Percentiles rank a stretch among this genome's conserved stretches.
phyloP scores from a whole-genome alignment of 2,888 invertebrate genomes.

The Lagria hirta region DNA sequence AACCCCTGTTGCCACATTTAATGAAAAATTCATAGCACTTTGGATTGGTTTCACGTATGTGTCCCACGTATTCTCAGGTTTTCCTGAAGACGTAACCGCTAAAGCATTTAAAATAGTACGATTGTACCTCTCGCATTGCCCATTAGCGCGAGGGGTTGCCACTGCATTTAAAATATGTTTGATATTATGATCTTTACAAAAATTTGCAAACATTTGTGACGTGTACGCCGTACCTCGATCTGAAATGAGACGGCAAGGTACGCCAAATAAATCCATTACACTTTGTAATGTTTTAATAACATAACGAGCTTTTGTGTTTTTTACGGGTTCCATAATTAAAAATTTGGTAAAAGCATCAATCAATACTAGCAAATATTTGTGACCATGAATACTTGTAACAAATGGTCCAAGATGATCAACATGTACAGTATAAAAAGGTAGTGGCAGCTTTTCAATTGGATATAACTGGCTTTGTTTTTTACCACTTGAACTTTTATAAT shows the following conservation, averaged over 20 bases:
- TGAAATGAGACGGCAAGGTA: constrained; percentile 23
- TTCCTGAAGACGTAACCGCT: constrained; percentile 25
- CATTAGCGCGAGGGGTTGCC: constrained; percentile 22
- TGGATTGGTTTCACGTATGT: constrained; percentile 31
- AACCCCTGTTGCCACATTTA: constrained; percentile 27
- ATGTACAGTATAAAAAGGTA: constrained; percentile 24
- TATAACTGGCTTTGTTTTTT: constrained; percentile 36
- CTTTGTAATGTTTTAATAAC: constrained; percentile 26
- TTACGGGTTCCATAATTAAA: constrained; percentile 33
- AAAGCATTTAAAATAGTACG: constrained; percentile 4
- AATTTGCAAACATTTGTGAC: constrained; percentile 18
- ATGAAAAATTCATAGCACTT: constrained; percentile 33
- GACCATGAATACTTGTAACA: constrained; percentile 29
- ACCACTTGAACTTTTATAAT: constrained; percentile 31
- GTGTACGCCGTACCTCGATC: constrained; percentile 31
- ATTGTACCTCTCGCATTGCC: constrained; percentile 22
- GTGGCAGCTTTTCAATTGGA: constrained; percentile 33
- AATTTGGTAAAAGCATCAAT: constrained; percentile 41
- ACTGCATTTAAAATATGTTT: constrained; percentile 28
- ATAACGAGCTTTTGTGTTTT: constrained; percentile 25
- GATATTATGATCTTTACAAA: constrained; percentile 19
- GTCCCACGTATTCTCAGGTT: constrained; percentile 33
- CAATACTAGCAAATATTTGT: constrained; percentile 34
- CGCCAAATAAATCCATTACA: constrained; percentile 33
- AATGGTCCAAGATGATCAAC: constrained; percentile 40